Conservation (phyloP, 2,888 invertebrate species). For the Catonia carolina region DNA sequence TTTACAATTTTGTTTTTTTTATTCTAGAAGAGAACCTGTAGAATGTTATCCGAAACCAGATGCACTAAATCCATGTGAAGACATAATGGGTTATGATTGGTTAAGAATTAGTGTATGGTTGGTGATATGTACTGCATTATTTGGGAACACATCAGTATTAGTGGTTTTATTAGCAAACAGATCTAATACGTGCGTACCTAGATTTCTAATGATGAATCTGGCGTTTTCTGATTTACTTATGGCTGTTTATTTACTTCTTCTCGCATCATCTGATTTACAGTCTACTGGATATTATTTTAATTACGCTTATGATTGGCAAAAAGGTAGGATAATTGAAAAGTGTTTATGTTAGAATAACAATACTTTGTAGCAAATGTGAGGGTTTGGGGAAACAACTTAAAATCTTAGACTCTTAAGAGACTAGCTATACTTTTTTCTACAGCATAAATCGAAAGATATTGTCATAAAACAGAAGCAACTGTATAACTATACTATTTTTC, state of each 20-base stretch:
- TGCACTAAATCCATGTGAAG: conserved; percentile 81
- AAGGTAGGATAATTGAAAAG: conserved; percentile 47
- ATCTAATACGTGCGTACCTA: conserved; percentile 57
- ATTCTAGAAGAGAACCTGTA: conserved; percentile 40
- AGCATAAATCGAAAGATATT: too few relatives aligned
- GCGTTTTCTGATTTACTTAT: conserved; percentile 85
- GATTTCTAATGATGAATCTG: conserved; percentile 72
- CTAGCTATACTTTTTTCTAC: too few relatives aligned
- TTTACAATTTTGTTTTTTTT: too few relatives aligned
- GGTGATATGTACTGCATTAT: conserved; percentile 70
- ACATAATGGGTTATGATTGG: conserved; percentile 78
- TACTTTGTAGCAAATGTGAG: neutral
- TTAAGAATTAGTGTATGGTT: conserved; percentile 78
- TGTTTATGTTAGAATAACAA: neutral
- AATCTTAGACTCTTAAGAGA: neutral
- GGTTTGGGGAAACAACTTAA: neutral
- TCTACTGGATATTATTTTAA: conserved; percentile 85
- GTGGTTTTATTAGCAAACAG: conserved; percentile 39
- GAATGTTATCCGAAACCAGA: conserved; percentile 69
- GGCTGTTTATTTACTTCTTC: conserved; percentile 73
- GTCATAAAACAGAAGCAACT: too few relatives aligned
- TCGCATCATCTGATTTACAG: conserved; percentile 76
- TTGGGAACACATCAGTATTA: conserved; percentile 77
- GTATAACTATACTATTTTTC: too few relatives aligned
- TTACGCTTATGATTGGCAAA: conserved; percentile 85